A percentile compares a stretch with the other conserved stretches of the same genome.
These are phyloP conservation scores for Bruchidius siliquastri DNA, from an alignment of 2,888 invertebrate genomes.

Conservation along the genomic window DNA sequence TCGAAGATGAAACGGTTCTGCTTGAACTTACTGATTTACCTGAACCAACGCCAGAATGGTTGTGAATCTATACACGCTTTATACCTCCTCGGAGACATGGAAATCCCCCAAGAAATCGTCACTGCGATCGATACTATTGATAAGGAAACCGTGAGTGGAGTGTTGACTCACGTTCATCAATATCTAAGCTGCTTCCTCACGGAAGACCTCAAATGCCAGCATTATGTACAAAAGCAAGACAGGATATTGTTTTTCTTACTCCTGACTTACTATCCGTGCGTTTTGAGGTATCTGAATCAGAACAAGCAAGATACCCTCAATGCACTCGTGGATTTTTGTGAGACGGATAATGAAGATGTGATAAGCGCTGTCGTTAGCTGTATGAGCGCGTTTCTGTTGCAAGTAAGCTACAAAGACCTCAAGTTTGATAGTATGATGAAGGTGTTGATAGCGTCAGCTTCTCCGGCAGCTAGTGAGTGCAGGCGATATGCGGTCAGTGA, in stretches of 20 bases:
- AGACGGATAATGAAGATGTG: slow-evolving; percentile 35
- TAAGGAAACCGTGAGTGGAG: slow-evolving; percentile 20
- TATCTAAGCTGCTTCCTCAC: slow-evolving; percentile 28
- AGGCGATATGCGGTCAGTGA: slow-evolving; percentile 34
- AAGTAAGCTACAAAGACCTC: slow-evolving; percentile 29
- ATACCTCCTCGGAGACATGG: slow-evolving; percentile 27
- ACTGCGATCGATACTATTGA: slow-evolving; percentile 26
- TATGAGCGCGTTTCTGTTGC: slow-evolving; percentile 31
- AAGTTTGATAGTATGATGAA: slow-evolving; percentile 27
- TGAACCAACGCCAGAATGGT: slow-evolving; percentile 22
- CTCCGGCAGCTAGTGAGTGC: slow-evolving; percentile 33
- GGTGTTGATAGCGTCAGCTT: slow-evolving; percentile 30
- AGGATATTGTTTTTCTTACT: slow-evolving; percentile 31
- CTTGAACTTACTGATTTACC: slow-evolving; percentile 29
- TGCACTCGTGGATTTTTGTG: slow-evolving; percentile 31
- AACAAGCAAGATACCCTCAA: slow-evolving; percentile 34
- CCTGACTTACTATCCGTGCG: slow-evolving; percentile 37
- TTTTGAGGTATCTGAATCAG: slow-evolving; percentile 30
- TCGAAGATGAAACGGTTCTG: slow-evolving; percentile 28
- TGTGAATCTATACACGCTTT: slow-evolving; percentile 24
- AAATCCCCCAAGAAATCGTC: slow-evolving; percentile 25
- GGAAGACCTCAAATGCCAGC: slow-evolving; percentile 26
- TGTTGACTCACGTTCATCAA: slow-evolving; percentile 29
- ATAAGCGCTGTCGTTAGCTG: slow-evolving; percentile 35
- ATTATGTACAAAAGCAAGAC: slow-evolving; percentile 25